These are phyloP conservation scores for Chelon auratus DNA, from an alignment of 2,797 vertebrate genomes.

Conservation along the genomic window DNA sequence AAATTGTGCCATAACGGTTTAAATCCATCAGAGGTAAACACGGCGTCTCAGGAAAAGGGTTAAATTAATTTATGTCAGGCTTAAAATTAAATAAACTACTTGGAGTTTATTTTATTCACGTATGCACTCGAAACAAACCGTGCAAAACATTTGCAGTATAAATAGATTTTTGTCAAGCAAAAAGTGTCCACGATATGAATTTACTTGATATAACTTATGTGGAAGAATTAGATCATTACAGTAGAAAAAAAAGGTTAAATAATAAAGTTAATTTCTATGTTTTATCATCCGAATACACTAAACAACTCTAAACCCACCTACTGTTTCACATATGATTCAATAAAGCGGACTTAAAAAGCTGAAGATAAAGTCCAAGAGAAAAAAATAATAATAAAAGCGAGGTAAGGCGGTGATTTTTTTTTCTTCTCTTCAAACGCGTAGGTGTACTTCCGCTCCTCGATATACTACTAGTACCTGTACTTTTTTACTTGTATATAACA, in stretches of 20 bases:
- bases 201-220: not conserved
- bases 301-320: constrained; percentile 53
- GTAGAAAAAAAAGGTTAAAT: constrained; percentile 4
- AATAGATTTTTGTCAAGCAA: not conserved
- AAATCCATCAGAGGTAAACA: constrained; percentile 2
- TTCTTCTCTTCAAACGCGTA: constrained; percentile 71
- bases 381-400: constrained; percentile 37
- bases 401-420: constrained; percentile 53
- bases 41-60: not conserved
- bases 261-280: not conserved
- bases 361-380: constrained; percentile 33
- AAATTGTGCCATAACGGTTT: not conserved
- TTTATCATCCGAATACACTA: constrained; percentile 27
- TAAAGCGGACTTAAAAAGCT: constrained; percentile 34
- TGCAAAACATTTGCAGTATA: not conserved
- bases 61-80: not conserved
- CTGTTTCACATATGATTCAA: constrained; percentile 45
- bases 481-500: constrained; percentile 85
- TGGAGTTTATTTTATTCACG: not conserved
- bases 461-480: constrained; percentile 79
- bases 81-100: no score
- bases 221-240: not conserved
- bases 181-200: not conserved
- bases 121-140: constrained; percentile 2
- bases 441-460: constrained; percentile 80